Conservation (phyloP, 64 coral and sea anemone genomes). For the Stichodactyla helianthus region DNA sequence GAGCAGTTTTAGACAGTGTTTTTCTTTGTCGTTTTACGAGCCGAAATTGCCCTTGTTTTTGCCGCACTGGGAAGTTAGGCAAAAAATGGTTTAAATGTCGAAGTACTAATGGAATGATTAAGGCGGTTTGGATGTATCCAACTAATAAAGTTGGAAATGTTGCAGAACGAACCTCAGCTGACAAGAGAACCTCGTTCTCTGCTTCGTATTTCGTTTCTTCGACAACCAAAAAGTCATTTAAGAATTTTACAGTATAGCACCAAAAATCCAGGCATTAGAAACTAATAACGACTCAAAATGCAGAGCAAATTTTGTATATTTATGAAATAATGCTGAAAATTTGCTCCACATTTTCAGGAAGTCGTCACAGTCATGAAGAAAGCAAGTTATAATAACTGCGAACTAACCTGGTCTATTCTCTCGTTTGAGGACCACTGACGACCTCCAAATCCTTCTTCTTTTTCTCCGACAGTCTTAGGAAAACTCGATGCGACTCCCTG, state of each 20-base stretch:
- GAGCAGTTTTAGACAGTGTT: neutral
- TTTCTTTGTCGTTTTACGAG: neutral
- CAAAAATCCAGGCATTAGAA: neutral
- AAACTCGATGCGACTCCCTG: conserved; percentile 99
- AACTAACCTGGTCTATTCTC: conserved; percentile 83
- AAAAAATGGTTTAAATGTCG: neutral
- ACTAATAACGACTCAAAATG: neutral
- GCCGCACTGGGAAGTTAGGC: neutral
- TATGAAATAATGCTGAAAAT: neutral
- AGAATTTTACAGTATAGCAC: neutral
- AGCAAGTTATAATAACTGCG: neutral
- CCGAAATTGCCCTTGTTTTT: neutral
- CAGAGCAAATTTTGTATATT: neutral
- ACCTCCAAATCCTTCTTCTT: conserved; percentile 90
- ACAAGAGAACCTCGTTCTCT: neutral
- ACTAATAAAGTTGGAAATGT: neutral
- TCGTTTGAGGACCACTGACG: conserved; percentile 87
- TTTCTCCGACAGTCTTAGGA: conserved; percentile 95
- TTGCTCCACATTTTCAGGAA: conserved; percentile 6
- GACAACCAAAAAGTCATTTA: neutral
- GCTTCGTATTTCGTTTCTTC: neutral
- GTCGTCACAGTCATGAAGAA: neutral
- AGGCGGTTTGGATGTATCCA: neutral
- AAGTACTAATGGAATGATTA: neutral
- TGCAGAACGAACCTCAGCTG: neutral